These are phyloP conservation scores for Enteromius unitaeniatus DNA, from an alignment of 2,797 vertebrate species.

Conservation along the genomic window DNA sequence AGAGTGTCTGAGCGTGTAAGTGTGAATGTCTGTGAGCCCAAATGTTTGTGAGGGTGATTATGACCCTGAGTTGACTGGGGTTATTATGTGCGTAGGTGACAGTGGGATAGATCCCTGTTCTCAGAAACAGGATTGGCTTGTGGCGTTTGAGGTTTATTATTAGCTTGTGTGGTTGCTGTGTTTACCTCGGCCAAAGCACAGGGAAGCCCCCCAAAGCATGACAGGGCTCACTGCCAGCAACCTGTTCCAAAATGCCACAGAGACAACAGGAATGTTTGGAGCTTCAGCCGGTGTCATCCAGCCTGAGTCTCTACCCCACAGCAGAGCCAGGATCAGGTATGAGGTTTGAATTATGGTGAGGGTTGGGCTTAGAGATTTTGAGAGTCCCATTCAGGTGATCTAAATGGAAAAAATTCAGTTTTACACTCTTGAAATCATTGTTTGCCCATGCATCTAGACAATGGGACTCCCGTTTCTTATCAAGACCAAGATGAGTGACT, in stretches of 20 bases:
- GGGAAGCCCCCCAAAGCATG: slow-evolving; percentile 68
- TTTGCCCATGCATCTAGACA: not conserved
- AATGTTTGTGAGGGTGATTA: slow-evolving; percentile 42
- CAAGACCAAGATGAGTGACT: not conserved
- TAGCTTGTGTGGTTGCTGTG: slow-evolving; percentile 64
- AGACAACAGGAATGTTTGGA: slow-evolving; percentile 50
- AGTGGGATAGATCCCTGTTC: slow-evolving; percentile 68
- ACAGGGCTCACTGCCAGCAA: slow-evolving; percentile 62
- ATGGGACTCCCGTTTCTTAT: not conserved
- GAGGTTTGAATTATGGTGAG: not conserved
- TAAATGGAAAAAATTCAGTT: not conserved
- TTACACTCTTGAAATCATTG: not conserved
- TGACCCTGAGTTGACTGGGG: slow-evolving; percentile 54
- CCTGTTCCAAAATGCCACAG: slow-evolving; percentile 63
- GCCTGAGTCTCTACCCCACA: slow-evolving; percentile 21
- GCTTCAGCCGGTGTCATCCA: slow-evolving; percentile 47
- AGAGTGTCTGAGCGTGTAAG: slow-evolving; percentile 38
- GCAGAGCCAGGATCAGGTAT: not conserved
- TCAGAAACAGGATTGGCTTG: slow-evolving; percentile 65
- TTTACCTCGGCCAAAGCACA: slow-evolving; percentile 64
- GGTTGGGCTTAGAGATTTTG: not conserved
- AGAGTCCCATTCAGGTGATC: not conserved
- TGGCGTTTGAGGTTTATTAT: slow-evolving; percentile 63
- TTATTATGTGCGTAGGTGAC: slow-evolving; percentile 67
- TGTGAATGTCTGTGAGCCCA: slow-evolving; percentile 35